Conservation (phyloP, 2,113 vertebrate genomes). For the Turdus rufiventris region DNA sequence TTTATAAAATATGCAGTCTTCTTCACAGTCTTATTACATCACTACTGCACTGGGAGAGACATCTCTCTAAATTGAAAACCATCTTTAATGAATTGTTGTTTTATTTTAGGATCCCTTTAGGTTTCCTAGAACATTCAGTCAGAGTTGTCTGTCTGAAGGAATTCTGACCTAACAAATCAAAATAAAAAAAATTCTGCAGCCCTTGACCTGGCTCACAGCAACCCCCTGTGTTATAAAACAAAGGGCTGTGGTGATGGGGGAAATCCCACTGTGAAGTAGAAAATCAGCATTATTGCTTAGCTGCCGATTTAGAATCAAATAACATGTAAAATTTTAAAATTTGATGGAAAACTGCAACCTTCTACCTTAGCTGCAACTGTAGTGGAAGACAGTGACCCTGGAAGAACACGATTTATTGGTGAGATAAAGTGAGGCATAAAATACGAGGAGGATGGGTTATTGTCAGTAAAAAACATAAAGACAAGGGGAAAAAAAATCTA, state of each 20-base stretch:
- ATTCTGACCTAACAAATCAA: background rate
- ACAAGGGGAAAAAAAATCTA: background rate
- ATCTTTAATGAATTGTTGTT: slow-evolving; percentile 51
- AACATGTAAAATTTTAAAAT: background rate
- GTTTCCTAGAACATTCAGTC: background rate
- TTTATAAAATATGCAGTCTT: slow-evolving; percentile 53
- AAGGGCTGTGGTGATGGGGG: background rate
- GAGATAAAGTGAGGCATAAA: background rate
- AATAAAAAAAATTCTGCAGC: background rate
- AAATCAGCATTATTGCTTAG: background rate
- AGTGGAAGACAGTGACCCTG: background rate
- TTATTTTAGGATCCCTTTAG: slow-evolving; percentile 44
- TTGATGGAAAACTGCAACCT: slow-evolving; percentile 9
- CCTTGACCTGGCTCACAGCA: background rate
- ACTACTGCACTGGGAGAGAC: slow-evolving; percentile 1
- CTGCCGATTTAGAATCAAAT: background rate
- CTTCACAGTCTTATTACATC: background rate
- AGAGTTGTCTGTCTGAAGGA: background rate
- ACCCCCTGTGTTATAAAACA: background rate
- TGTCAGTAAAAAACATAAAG: slow-evolving; percentile 16
- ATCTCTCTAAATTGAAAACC: slow-evolving; percentile 38
- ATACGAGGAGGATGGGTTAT: background rate
- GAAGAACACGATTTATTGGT: background rate
- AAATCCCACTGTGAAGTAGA: background rate
- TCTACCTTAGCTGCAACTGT: background rate